Evolutionary conservation across 2,888 invertebrate species (phyloP), one percentile per base, ranked within the genome.

Genomic region (Perdita meconis): DNA sequence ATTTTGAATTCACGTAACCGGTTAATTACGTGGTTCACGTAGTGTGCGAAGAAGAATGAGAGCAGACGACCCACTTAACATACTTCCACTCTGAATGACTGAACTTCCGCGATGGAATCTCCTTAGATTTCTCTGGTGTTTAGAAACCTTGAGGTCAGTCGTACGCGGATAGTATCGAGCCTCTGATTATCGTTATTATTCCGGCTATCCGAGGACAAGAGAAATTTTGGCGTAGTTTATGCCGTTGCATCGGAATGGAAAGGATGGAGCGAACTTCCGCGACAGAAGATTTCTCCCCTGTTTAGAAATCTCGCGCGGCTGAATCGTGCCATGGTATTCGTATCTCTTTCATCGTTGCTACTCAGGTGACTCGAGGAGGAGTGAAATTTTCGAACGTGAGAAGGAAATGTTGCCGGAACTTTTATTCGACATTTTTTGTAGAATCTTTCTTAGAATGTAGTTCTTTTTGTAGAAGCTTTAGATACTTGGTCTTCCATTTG

Each of bases 61-160:
- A 50, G 40, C 24, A 8, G 68, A 69, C 36, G 64, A 69, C 47
- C 76, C 34, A 76, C 69, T 78, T 75, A 75, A 53, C 51, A 40
- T 63, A 40, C 63, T 38, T 36, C 24, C 44, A 44, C 64, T 55
- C 64, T 64, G 64, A 76, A 76, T 51, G 51, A 63, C 24, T 34
- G 57, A 55, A 60, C 64, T 75, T 65, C 63, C 60, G 50, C 24
- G 76, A 76, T 78, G 64, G 76, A 65, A 78, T 78, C 76, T 64
- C 24, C 16, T 40, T 30, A 55, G 69, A 60, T 78, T 76, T 78
- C 77, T 69, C 76, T 55, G 44, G 34, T 55, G 47, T 51, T 69
- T 69, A 60, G 76, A 78, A 78, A 78, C 26, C 59, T 60, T 26
- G 22, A 12, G 76, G 76, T 63, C 76, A 57, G 50, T 53, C 38